Percentiles rank a stretch among this genome's conserved stretches.
Conservation (phyloP, 2,113 vertebrate genomes). For the Todiramphus chloris region DNA sequence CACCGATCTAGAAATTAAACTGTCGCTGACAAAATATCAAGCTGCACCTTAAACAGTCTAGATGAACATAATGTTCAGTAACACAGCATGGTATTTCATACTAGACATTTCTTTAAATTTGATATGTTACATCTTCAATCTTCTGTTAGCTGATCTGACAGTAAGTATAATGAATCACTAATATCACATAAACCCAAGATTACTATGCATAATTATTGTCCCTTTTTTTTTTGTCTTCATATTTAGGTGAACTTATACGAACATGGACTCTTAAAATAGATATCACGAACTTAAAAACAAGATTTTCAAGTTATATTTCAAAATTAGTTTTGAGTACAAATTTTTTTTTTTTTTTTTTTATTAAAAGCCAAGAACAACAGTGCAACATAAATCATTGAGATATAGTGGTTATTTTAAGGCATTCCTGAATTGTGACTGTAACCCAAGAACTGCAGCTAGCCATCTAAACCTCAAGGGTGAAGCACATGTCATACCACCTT, state of each 20-base stretch:
- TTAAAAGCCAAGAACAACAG: neutral
- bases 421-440: neutral
- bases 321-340: neutral
- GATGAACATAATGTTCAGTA: neutral
- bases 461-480: neutral
- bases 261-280: neutral
- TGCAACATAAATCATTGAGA: neutral
- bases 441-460: neutral
- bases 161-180: neutral
- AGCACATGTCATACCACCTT: neutral
- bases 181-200: neutral
- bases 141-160: neutral
- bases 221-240: neutral
- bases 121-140: neutral
- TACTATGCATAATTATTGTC: neutral
- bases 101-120: neutral
- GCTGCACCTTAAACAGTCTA: neutral
- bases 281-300: neutral
- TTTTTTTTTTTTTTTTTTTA: neutral
- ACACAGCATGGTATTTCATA: neutral
- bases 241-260: neutral
- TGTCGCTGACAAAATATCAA: neutral
- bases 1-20: neutral
- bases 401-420: neutral
- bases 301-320: neutral